Percentiles rank a stretch among this genome's conserved stretches.
Conservation (phyloP, 1,140 invertebrate species). For the Scylla paramamosain region DNA sequence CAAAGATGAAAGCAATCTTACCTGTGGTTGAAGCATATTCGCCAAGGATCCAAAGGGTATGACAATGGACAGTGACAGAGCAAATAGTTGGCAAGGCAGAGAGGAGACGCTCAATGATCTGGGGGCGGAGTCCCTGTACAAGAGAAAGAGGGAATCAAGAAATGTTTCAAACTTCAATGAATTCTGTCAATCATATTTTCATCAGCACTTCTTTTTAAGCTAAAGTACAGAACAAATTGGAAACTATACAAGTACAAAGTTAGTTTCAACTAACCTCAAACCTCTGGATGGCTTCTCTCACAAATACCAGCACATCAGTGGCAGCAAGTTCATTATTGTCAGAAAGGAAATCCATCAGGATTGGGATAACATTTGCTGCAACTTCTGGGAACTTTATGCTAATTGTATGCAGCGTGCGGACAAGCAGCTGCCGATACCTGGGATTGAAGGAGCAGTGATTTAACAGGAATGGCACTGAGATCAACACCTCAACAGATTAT, state of each 20-base stretch:
- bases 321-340: constrained; percentile 97
- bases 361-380: constrained; percentile 94
- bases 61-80: constrained; percentile 92
- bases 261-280: constrained; percentile 85
- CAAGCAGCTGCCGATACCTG: constrained; percentile 97
- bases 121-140: constrained; percentile 83
- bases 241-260: neutral
- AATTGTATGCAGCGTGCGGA: constrained; percentile 96
- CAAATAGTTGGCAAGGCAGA: constrained; percentile 91
- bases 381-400: constrained; percentile 99
- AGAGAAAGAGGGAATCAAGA: neutral
- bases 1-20: constrained; percentile 81
- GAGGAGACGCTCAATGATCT: constrained; percentile 91
- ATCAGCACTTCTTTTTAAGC: neutral
- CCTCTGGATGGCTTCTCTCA: constrained; percentile 96
- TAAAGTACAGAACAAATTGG: neutral
- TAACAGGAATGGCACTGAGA: too few species aligned
- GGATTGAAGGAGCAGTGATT: too few species aligned
- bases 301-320: constrained; percentile 95
- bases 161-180: neutral
- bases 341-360: constrained; percentile 97
- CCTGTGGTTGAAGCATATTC: constrained; percentile 91
- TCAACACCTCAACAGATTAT: too few species aligned
- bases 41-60: constrained; percentile 98
- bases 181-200: neutral